Conservation (phyloP, 2,113 vertebrate species). For the Alligator mississippiensis region DNA sequence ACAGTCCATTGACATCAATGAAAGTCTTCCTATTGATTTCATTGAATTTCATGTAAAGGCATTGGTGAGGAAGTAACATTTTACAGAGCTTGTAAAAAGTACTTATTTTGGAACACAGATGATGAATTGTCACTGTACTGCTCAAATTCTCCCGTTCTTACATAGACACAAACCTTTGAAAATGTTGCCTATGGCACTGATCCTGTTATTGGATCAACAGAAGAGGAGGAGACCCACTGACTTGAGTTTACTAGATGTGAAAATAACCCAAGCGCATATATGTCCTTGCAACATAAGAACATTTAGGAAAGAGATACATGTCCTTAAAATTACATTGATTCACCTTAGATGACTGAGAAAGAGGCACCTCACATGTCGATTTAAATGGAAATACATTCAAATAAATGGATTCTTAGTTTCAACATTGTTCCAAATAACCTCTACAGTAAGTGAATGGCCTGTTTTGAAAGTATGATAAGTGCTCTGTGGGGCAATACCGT, state of each 20-base stretch:
- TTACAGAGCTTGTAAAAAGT: not conserved
- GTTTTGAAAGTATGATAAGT: conserved; percentile 83
- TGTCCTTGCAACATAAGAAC: conserved; percentile 46
- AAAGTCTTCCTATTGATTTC: conserved; percentile 29
- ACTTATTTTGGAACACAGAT: conserved; percentile 3
- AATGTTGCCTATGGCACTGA: not conserved
- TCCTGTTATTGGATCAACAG: conserved; percentile 11
- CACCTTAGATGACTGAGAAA: conserved; percentile 73
- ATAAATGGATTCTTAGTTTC: conserved; percentile 80
- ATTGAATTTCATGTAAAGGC: not conserved
- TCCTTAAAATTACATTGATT: conserved; percentile 75
- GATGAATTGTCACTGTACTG: not conserved
- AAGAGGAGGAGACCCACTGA: conserved; percentile 34
- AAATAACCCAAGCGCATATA: conserved; percentile 32
- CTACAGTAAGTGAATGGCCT: conserved; percentile 76
- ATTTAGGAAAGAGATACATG: conserved; percentile 58
- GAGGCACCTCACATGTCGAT: conserved; percentile 72
- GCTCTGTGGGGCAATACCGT: conserved; percentile 69
- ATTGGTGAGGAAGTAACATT: not conserved
- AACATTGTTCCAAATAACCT: conserved; percentile 79
- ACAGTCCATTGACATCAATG: conserved; percentile 22
- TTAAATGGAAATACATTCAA: conserved; percentile 86
- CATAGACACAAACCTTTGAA: conserved; percentile 7
- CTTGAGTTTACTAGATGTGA: conserved; percentile 22
- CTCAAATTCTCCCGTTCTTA: not conserved